Evolutionary conservation across 1,140 invertebrate species (phyloP).

Genomic region (Caenorhabditis briggsae): DNA sequence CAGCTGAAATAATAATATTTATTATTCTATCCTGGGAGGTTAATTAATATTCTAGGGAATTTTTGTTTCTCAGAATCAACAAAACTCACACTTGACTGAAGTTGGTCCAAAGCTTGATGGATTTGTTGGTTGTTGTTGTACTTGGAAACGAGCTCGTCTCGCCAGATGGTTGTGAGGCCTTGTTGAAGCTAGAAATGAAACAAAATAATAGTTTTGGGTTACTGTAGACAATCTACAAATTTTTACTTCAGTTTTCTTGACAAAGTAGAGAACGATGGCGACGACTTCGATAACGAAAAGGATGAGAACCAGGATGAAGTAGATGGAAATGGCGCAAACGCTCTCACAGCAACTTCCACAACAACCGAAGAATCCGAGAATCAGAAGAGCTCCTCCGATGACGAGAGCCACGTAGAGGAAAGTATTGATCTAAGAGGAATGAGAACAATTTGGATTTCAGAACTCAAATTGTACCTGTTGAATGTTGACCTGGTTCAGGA

Average conservation of each 20-base stretch:
- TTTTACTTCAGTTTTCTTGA: conserved; percentile 57
- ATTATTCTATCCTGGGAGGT: background rate
- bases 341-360: conserved; percentile 60
- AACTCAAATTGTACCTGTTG: background rate
- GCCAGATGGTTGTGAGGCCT: conserved; percentile 21
- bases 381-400: conserved; percentile 56
- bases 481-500: conserved; percentile 33
- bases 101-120: conserved; percentile 29
- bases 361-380: conserved; percentile 65
- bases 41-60: no score
- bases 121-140: conserved; percentile 30
- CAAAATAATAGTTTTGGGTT: background rate
- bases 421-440: conserved; percentile 39
- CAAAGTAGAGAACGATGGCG: conserved; percentile 56
- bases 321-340: conserved; percentile 60
- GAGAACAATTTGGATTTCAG: no score
- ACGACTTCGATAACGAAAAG: conserved; percentile 61
- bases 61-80: no score
- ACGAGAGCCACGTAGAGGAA: conserved; percentile 51
- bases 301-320: conserved; percentile 60
- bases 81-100: conserved; percentile 58
- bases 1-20: conserved; percentile 25
- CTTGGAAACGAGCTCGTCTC: conserved; percentile 39
- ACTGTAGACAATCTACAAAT: background rate
- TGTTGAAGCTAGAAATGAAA: conserved; percentile 40